Conservation (phyloP, 2,888 invertebrate species). For the Ommatoiulus sabulosus region DNA sequence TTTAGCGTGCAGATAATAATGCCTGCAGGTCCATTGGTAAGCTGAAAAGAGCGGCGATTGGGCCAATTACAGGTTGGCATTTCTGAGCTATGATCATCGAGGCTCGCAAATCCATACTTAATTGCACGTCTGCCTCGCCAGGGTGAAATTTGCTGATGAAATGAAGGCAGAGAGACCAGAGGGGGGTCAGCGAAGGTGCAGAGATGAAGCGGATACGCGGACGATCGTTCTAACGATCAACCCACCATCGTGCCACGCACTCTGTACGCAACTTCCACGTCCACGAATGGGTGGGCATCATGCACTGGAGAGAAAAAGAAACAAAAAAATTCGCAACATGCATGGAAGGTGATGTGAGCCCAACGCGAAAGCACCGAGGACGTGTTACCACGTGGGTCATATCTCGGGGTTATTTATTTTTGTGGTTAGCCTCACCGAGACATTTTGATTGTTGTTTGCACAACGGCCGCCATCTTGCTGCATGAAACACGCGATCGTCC, state of each 20-base stretch:
- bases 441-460: constrained; percentile 36
- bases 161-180: constrained; percentile 7
- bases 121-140: constrained; percentile 30
- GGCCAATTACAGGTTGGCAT: constrained; percentile 39
- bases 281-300: not conserved
- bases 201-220: constrained; percentile 13
- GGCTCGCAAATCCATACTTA: not conserved
- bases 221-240: not conserved
- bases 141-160: not conserved
- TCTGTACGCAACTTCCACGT: not conserved
- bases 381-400: not conserved
- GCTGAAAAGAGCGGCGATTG: constrained; percentile 28
- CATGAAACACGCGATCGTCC: not conserved
- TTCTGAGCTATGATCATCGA: constrained; percentile 38
- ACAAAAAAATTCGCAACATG: not conserved
- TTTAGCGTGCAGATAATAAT: constrained; percentile 40
- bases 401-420: constrained; percentile 29
- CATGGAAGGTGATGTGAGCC: not conserved
- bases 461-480: not conserved
- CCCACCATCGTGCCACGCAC: not conserved
- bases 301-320: not conserved
- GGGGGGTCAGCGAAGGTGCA: constrained; percentile 31
- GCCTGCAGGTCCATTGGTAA: constrained; percentile 30
- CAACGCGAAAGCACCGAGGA: not conserved
- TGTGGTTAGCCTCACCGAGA: constrained; percentile 28